These are phyloP conservation scores for Molossus alvarezi DNA, from an alignment of 2,797 vertebrate genomes.

Conservation along the genomic window DNA sequence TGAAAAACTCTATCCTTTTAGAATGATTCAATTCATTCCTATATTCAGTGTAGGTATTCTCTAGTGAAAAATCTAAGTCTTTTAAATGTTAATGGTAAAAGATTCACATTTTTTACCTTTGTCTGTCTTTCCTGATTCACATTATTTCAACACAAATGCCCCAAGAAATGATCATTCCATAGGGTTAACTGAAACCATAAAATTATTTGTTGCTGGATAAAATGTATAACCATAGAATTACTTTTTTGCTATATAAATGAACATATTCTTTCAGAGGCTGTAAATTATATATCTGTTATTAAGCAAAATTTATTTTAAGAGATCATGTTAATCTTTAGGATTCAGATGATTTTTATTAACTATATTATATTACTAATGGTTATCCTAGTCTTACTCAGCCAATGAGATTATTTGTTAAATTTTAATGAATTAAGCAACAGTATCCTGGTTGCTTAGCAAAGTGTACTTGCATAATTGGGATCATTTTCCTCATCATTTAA, in stretches of 20 bases:
- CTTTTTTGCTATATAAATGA: not conserved
- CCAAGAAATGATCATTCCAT: conserved; percentile 1
- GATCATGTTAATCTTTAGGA: conserved; percentile 77
- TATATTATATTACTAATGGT: conserved; percentile 72
- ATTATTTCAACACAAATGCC: conserved; percentile 28
- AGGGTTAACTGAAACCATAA: not conserved
- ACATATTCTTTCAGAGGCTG: not conserved
- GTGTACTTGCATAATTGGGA: conserved; percentile 89
- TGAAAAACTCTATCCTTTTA: conserved; percentile 59
- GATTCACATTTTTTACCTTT: not conserved
- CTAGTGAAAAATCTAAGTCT: not conserved
- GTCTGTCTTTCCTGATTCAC: not conserved
- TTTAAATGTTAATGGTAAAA: conserved; percentile 60
- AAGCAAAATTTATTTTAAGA: conserved; percentile 78
- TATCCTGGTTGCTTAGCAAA: conserved; percentile 93
- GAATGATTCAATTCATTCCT: conserved; percentile 49
- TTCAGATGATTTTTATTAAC: conserved; percentile 80
- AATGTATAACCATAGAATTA: not conserved
- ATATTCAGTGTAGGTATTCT: conserved; percentile 29
- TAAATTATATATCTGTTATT: conserved; percentile 62
- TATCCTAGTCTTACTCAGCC: conserved; percentile 86
- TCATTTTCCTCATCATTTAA: conserved; percentile 95
- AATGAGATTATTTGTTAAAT: conserved; percentile 91
- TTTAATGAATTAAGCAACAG: conserved; percentile 92
- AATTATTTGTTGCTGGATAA: conserved; percentile 43